phyloP scores from a whole-genome alignment of 2,113 vertebrate species.

The Tragelaphus imberbis region DNA sequence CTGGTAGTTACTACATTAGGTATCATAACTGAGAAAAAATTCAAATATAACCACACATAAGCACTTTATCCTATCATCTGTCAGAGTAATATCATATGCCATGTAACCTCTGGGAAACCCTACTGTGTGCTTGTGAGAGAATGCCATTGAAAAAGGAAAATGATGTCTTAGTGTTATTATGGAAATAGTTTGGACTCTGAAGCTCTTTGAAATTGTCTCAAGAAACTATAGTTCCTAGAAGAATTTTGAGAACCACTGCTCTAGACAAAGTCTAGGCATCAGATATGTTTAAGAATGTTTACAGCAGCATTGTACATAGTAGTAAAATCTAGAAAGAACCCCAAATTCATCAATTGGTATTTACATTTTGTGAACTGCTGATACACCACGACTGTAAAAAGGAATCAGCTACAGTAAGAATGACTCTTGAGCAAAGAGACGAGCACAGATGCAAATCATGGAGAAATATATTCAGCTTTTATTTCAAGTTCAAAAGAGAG shows the following conservation, averaged over 20 bases:
- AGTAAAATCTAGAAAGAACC: not conserved
- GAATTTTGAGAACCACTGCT: not conserved
- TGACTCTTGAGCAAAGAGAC: not conserved
- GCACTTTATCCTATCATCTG: not conserved
- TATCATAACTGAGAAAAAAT: not conserved
- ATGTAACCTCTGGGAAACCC: not conserved
- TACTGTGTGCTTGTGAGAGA: not conserved
- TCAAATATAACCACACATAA: not conserved
- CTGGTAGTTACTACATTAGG: not conserved
- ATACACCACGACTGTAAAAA: not conserved
- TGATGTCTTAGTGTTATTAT: not conserved
- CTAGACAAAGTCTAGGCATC: not conserved
- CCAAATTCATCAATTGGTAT: not conserved
- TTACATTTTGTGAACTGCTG: not conserved
- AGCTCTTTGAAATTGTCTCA: not conserved
- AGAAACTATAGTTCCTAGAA: not conserved
- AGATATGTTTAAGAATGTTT: not conserved
- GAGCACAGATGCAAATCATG: not conserved
- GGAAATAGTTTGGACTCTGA: not conserved
- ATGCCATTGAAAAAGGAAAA: not conserved
- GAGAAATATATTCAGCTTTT: constrained; percentile 5
- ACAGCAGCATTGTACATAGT: not conserved
- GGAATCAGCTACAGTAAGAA: not conserved
- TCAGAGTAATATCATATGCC: not conserved
- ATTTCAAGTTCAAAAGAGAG: constrained; percentile 17